Evolutionary conservation across 2,797 vertebrate species (phyloP).

Genomic region (Pipistrellus kuhlii): DNA sequence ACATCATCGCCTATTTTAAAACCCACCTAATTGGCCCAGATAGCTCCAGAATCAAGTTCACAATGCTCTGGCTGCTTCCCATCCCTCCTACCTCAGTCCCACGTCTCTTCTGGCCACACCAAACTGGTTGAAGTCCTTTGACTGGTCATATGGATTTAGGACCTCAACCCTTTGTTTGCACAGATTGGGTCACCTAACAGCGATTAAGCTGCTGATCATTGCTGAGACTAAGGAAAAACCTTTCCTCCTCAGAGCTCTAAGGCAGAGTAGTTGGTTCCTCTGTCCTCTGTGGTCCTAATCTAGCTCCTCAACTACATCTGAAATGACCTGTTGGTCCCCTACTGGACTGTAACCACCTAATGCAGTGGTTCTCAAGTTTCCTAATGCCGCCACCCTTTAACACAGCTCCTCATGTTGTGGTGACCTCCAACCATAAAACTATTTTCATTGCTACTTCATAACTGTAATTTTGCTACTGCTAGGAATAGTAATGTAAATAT

Average conservation of each 20-base stretch:
- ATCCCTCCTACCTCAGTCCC: not conserved
- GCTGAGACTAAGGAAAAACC: not conserved
- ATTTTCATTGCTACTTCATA: too few species aligned
- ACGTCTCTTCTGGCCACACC: not conserved
- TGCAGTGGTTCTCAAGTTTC: too few species aligned
- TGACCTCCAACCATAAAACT: too few species aligned
- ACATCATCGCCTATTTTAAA: not conserved
- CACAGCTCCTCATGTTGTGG: too few species aligned
- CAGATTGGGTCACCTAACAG: not conserved
- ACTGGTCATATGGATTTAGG: not conserved
- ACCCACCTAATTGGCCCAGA: not conserved
- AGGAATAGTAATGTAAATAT: too few species aligned
- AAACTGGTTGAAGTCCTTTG: not conserved
- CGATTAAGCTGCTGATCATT: not conserved
- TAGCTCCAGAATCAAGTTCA: not conserved
- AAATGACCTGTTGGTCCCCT: not conserved
- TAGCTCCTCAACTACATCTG: constrained; percentile 21
- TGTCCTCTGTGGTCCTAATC: not conserved
- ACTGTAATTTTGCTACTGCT: too few species aligned
- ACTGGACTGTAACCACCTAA: not conserved
- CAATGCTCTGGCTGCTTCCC: not conserved
- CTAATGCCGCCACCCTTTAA: too few species aligned
- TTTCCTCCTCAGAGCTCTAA: not conserved
- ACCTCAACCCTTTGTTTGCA: not conserved
- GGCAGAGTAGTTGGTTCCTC: not conserved